Evolutionary conservation across 2,113 vertebrate genomes (phyloP), one percentile per base, ranked within the genome.

Genomic region (Callopanchax toddi): DNA sequence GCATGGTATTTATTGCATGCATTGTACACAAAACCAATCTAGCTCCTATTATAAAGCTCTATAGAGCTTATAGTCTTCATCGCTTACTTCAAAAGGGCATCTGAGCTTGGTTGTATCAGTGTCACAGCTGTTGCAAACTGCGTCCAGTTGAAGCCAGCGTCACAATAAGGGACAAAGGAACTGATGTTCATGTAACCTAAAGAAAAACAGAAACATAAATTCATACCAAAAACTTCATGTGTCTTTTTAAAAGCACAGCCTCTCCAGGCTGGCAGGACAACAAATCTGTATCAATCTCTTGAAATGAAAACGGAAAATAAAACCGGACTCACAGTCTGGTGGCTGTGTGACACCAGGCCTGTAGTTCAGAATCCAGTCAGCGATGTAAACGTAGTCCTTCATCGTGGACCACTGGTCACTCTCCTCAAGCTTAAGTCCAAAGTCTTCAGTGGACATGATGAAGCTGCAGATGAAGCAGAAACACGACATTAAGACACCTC

Each of bases 331-430:
- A 93, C 92, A 93, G 75, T 92, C 90, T 66, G 86, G 71, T 37
- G 79, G 82, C 11, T 69, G 51, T 68, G 49, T 82, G 59, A 62
- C 48, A 25, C 71, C 86, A 34, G 89, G 81, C 44, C 67, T 84
- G 76, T 89, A 92, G 57, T 79, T 88, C 64, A 91, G 59, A 74
- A 93, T 78, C 92, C 91, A 93, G 80, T 87, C 76, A 25, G 62
- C 46, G 40, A 89, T 80, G 42, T 91, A 74, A 53, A 93, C 79
- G 60, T 90, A 91, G 32, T 73, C 49, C 62, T 89, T 86, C 36
- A 91, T 36, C 5, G 12, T 13, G 0, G 87, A 75, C 92, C 91
- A 93, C 22, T 59, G 9, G 1, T 39, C 17, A 71, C 57, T 90
- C 12, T 66, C 60, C 61, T 92, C 86, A 46, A 92, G 22, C 1